Conservation (phyloP, 2,113 vertebrate species). For the Chroicocephalus ridibundus region DNA sequence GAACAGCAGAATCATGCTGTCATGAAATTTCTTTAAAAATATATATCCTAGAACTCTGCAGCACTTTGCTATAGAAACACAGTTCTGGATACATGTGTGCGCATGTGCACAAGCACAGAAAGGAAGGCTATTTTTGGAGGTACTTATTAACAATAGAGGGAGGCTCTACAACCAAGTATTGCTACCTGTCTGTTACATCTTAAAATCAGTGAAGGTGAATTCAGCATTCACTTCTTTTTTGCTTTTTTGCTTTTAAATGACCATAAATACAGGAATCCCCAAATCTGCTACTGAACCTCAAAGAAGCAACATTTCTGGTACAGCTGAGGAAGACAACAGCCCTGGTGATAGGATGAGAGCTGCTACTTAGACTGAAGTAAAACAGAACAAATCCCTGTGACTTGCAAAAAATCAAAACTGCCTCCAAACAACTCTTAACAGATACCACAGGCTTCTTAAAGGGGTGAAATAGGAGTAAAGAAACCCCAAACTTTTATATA, state of each 20-base stretch:
- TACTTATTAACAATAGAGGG: not conserved
- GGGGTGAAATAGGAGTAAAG: not conserved
- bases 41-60: not conserved
- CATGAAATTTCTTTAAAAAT: not conserved
- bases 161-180: not conserved
- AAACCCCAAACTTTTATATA: not conserved
- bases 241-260: not conserved
- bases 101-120: not conserved
- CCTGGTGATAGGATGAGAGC: not conserved
- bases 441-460: not conserved
- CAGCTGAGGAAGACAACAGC: not conserved
- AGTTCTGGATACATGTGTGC: not conserved
- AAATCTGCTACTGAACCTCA: not conserved
- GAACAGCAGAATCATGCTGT: not conserved
- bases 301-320: not conserved
- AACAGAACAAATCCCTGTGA: not conserved
- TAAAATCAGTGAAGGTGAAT: not conserved
- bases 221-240: not conserved
- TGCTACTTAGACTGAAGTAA: not conserved
- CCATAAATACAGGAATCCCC: not conserved
- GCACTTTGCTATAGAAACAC: not conserved
- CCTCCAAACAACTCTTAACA: not conserved
- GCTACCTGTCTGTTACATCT: not conserved
- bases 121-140: not conserved
- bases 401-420: not conserved